A percentile compares a stretch with the other conserved stretches of the same genome.
Evolutionary conservation across 2,797 vertebrate genomes (phyloP).

Genomic region (Erethizon dorsatum): DNA sequence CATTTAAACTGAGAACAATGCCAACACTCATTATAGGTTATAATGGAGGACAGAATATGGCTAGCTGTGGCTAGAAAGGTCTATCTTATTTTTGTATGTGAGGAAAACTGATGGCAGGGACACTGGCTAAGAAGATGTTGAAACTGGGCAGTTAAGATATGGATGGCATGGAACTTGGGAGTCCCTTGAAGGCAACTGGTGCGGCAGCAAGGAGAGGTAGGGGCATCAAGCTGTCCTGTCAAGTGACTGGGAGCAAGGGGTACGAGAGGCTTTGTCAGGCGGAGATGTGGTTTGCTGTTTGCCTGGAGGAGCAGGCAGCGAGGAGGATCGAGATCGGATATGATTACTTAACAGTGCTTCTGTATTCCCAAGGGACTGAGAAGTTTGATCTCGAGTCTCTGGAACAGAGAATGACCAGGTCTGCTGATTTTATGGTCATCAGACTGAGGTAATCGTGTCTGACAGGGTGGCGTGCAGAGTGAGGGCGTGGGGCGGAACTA

Average conservation of each 20-base stretch:
- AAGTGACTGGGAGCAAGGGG: too few species aligned
- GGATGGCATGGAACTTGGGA: too few species aligned
- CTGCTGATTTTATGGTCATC: not conserved
- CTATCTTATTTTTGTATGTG: not conserved
- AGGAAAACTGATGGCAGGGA: not conserved
- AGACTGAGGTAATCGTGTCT: not conserved
- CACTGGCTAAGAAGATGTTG: not conserved
- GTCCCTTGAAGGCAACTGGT: not conserved
- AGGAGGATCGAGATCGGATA: not conserved
- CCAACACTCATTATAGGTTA: too few species aligned
- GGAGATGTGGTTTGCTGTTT: not conserved
- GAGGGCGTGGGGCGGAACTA: too few species aligned
- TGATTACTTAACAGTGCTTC: not conserved
- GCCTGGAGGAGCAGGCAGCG: not conserved
- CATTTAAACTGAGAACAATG: not conserved
- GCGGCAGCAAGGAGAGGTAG: too few species aligned
- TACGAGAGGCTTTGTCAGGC: fast-evolving
- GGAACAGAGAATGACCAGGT: fast-evolving
- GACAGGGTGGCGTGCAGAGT: too few species aligned
- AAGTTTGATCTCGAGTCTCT: fast-evolving
- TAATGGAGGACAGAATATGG: fast-evolving
- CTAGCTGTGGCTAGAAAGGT: too few species aligned
- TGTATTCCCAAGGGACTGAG: too few species aligned
- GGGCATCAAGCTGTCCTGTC: fast-evolving
- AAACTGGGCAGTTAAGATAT: too few species aligned